A percentile compares a stretch with the other conserved stretches of the same genome.
These are phyloP conservation scores for Agrenia bidenticulata DNA, from an alignment of 2,888 invertebrate species.

Conservation along the genomic window DNA sequence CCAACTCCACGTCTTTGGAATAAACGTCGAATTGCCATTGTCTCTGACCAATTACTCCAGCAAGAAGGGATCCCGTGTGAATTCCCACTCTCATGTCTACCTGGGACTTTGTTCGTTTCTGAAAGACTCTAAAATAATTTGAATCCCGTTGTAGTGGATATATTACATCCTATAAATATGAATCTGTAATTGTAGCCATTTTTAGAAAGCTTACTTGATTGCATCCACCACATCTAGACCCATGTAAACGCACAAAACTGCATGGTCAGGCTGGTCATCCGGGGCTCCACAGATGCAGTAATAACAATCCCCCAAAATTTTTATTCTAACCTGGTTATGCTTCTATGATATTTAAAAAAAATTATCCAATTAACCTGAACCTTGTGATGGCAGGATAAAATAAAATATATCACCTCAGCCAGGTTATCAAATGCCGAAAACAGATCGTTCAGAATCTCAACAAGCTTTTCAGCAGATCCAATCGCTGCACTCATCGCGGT, in stretches of 20 bases:
- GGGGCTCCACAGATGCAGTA: constrained; percentile 96
- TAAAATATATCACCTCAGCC: constrained; percentile 56
- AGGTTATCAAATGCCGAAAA: constrained; percentile 60
- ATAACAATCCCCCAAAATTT: constrained; percentile 94
- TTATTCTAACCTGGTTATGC: constrained; percentile 89
- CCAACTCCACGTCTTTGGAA: constrained; percentile 89
- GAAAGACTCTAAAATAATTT: constrained; percentile 71
- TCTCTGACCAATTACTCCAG: constrained; percentile 87
- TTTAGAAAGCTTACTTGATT: constrained; percentile 85
- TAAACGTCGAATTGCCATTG: constrained; percentile 97
- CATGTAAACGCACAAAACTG: constrained; percentile 90
- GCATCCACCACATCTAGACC: constrained; percentile 94
- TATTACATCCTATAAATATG: neutral
- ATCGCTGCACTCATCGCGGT: constrained; percentile 68
- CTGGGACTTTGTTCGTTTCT: constrained; percentile 86
- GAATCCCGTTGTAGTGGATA: neutral
- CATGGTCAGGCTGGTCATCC: constrained; percentile 83
- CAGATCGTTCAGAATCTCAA: constrained; percentile 59
- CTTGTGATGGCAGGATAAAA: neutral
- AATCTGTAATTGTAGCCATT: neutral
- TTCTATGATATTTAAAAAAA: constrained; percentile 61
- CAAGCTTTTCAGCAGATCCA: constrained; percentile 59
- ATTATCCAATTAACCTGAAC: neutral
- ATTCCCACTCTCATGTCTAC: constrained; percentile 92
- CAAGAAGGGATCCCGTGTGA: constrained; percentile 89